phyloP scores from a whole-genome alignment of 2,797 vertebrate genomes.

The Gila robusta region DNA sequence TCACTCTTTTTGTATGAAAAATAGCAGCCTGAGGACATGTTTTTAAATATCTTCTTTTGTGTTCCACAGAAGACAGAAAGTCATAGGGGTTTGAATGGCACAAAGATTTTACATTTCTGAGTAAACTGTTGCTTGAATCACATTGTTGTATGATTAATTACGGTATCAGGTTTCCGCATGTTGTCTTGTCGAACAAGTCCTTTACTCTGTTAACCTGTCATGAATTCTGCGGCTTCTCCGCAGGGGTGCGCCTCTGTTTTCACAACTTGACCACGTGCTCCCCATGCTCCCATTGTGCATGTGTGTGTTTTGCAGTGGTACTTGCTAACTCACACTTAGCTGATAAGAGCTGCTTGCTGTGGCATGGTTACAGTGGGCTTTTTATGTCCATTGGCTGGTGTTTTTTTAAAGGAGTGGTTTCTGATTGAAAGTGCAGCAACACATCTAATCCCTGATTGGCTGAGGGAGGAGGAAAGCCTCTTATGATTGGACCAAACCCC shows the following conservation, averaged over 20 bases:
- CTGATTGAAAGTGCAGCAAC: slow-evolving; percentile 68
- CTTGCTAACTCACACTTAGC: slow-evolving; percentile 29
- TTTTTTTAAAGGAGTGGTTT: slow-evolving; percentile 54
- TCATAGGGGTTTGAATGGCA: neutral
- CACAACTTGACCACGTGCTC: slow-evolving; percentile 81
- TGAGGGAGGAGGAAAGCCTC: slow-evolving; percentile 39
- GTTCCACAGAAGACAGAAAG: neutral
- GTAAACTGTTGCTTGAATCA: neutral
- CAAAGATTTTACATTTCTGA: neutral
- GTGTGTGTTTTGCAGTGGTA: slow-evolving; percentile 49
- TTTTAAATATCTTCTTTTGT: neutral
- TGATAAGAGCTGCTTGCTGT: slow-evolving; percentile 72
- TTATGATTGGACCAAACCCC: slow-evolving; percentile 72
- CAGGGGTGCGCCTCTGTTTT: slow-evolving; percentile 77
- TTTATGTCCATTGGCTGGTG: slow-evolving; percentile 71
- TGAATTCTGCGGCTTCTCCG: slow-evolving; percentile 51
- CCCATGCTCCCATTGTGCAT: slow-evolving; percentile 73
- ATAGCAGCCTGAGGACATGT: neutral
- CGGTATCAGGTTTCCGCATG: neutral
- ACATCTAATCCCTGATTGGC: slow-evolving; percentile 71
- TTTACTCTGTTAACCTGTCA: slow-evolving; percentile 14
- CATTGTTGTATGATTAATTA: neutral
- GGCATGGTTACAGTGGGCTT: slow-evolving; percentile 82
- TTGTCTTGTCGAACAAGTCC: neutral
- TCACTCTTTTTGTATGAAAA: neutral